Evolutionary conservation across 2,888 invertebrate species (phyloP).

Genomic region (Scaptomyza tumidula): DNA sequence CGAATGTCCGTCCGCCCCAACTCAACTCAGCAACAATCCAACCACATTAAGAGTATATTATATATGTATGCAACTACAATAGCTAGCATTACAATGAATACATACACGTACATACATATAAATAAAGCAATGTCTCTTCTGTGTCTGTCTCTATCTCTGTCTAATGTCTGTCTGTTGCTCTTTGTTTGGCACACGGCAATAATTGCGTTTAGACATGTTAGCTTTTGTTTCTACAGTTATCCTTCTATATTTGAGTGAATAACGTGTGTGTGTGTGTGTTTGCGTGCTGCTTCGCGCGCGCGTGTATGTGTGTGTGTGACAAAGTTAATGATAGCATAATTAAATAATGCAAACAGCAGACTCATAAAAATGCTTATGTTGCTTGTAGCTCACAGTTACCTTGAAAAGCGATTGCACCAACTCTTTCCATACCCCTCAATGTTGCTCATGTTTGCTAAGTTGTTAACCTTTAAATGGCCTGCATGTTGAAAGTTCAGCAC

Average conservation of each 20-base stretch:
- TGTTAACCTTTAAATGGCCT: neutral
- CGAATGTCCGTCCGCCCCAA: neutral
- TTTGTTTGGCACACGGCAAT: slow-evolving; percentile 56
- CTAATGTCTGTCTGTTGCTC: slow-evolving; percentile 37
- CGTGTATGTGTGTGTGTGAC: slow-evolving; percentile 38
- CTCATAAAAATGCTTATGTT: slow-evolving; percentile 72
- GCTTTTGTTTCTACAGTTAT: slow-evolving; percentile 60
- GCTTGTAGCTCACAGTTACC: slow-evolving; percentile 49
- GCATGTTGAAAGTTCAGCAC: neutral
- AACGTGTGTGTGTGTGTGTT: slow-evolving; percentile 22
- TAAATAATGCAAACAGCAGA: slow-evolving; percentile 75
- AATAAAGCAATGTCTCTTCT: slow-evolving; percentile 16
- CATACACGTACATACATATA: neutral
- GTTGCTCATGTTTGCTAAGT: too few relatives aligned
- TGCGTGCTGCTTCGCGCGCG: slow-evolving; percentile 15
- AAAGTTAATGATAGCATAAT: slow-evolving; percentile 77
- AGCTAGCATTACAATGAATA: neutral
- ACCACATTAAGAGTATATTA: slow-evolving; percentile 28
- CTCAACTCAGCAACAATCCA: slow-evolving; percentile 16
- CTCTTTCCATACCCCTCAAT: neutral
- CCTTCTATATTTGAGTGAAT: slow-evolving; percentile 19
- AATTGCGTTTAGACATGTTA: slow-evolving; percentile 77
- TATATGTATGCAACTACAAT: neutral
- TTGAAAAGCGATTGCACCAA: slow-evolving; percentile 27
- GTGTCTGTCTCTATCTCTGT: neutral